Conservation (phyloP, 2,113 vertebrate genomes). For the Oceanites oceanicus region DNA sequence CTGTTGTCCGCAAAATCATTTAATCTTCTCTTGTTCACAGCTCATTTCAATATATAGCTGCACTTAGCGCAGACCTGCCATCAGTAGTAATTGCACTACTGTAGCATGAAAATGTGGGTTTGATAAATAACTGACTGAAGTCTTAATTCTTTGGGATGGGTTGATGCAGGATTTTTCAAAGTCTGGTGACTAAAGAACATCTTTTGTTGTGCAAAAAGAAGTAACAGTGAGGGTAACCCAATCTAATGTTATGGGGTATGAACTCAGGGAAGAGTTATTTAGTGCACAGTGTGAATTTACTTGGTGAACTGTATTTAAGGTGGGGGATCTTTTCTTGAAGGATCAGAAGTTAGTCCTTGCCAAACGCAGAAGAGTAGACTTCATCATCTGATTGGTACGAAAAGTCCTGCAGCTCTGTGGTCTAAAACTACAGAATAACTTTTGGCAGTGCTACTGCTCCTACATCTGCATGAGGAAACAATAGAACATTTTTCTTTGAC, state of each 20-base stretch:
- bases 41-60: neutral
- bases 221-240: neutral
- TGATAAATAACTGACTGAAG: slow-evolving; percentile 15
- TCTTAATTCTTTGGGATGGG: neutral
- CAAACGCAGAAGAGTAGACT: neutral
- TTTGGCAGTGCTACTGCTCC: neutral
- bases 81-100: slow-evolving; percentile 21
- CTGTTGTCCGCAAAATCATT: slow-evolving; percentile 32
- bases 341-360: neutral
- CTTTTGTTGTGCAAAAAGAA: neutral
- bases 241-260: neutral
- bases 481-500: neutral
- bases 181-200: neutral
- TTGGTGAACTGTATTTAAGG: neutral
- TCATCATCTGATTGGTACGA: neutral
- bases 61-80: slow-evolving; percentile 32
- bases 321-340: neutral
- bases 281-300: neutral
- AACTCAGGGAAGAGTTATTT: neutral
- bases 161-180: neutral
- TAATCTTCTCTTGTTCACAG: neutral
- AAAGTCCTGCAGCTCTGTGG: neutral
- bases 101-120: neutral
- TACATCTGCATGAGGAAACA: neutral
- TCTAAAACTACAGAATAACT: neutral